Percentiles rank a stretch among this genome's conserved stretches.
Conservation (phyloP, 2,888 invertebrate genomes). For the Dione vanillae region DNA sequence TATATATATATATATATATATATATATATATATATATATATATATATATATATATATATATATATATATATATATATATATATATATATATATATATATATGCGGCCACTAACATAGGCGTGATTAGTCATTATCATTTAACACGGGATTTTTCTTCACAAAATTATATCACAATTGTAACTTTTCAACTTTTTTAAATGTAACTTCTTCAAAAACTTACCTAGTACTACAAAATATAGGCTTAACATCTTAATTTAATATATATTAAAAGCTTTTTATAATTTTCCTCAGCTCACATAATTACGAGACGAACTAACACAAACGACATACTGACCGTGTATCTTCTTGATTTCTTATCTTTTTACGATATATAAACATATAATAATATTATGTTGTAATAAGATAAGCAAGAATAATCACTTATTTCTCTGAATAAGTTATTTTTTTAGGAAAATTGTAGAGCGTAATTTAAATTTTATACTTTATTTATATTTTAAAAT, state of each 20-base stretch:
- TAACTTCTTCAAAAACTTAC: slow-evolving; percentile 17
- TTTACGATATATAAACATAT: background rate
- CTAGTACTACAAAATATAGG: slow-evolving; percentile 52
- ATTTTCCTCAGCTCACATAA: slow-evolving; percentile 58
- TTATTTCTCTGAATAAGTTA: slow-evolving; percentile 11
- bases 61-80: no score
- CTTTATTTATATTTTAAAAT: no score
- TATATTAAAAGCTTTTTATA: slow-evolving; percentile 49
- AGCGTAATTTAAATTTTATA: background rate
- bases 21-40: no score
- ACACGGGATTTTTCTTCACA: no score
- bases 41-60: no score
- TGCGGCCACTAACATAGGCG: no score
- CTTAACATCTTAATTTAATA: slow-evolving; percentile 54
- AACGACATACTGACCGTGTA: slow-evolving; percentile 55
- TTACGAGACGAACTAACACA: slow-evolving; percentile 56
- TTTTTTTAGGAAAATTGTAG: slow-evolving; percentile 15
- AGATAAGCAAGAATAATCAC: background rate
- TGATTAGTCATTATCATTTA: no score
- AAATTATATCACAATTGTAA: background rate
- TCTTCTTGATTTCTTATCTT: slow-evolving; percentile 24
- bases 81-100: no score
- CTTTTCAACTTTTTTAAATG: background rate
- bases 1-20: no score
- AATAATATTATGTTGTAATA: background rate